phyloP scores from a whole-genome alignment of 2,797 vertebrate species.

The Adrianichthys oophorus region DNA sequence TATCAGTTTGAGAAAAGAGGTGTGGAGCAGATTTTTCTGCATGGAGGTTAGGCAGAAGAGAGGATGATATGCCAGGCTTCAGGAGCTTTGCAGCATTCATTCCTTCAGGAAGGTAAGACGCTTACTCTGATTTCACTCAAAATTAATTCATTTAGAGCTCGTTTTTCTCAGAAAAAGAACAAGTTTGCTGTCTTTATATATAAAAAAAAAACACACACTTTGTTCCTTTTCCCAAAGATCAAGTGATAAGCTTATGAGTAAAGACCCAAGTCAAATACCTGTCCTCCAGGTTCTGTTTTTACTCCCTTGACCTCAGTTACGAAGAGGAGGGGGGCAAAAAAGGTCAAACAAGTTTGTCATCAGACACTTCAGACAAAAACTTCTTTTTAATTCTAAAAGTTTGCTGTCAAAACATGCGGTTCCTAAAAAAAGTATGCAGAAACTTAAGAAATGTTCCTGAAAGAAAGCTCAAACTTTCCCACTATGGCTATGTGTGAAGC shows the following conservation, averaged over 20 bases:
- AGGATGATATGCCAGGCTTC: slow-evolving; percentile 43
- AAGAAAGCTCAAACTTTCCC: no score
- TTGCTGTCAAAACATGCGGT: no score
- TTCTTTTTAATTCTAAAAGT: no score
- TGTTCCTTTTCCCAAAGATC: not conserved
- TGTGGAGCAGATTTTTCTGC: not conserved
- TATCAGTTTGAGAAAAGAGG: slow-evolving; percentile 9
- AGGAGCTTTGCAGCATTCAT: slow-evolving; percentile 8
- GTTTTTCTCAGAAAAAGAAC: not conserved
- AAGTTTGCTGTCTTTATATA: not conserved
- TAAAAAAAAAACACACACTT: no score
- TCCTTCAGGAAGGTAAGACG: slow-evolving; percentile 49
- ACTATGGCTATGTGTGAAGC: no score
- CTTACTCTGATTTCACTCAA: not conserved
- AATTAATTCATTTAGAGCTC: not conserved
- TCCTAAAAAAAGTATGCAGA: no score
- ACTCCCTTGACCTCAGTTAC: slow-evolving; percentile 1
- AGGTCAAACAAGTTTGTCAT: slow-evolving; percentile 6
- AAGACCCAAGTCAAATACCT: slow-evolving; percentile 41
- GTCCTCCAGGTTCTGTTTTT: slow-evolving; percentile 8
- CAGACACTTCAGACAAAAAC: no score
- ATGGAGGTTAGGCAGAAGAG: slow-evolving; percentile 1
- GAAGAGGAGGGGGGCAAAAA: not conserved
- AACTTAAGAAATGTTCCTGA: no score
- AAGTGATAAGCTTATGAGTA: not conserved